Evolutionary conservation across 2,888 invertebrate genomes (phyloP).

Genomic region (Ischnus inquisitorius): DNA sequence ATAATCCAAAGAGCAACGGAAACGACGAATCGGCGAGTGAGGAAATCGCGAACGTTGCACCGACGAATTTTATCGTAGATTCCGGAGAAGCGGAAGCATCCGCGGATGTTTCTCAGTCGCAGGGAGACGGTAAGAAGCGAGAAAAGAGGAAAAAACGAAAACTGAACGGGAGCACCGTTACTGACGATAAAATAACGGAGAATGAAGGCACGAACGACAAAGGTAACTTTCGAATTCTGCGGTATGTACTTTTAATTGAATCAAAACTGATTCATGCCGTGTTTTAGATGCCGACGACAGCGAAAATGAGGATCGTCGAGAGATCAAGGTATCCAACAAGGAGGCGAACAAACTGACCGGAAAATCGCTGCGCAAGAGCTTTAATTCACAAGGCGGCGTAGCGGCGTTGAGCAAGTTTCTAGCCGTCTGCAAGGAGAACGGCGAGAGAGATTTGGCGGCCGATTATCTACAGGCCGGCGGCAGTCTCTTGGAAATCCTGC

Average conservation of each 20-base stretch:
- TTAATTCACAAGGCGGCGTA: slow-evolving; percentile 74
- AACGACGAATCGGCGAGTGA: not conserved
- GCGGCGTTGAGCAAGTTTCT: slow-evolving; percentile 88
- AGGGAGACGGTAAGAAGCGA: not conserved
- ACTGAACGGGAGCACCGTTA: not conserved
- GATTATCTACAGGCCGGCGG: slow-evolving; percentile 91
- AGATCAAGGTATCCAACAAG: slow-evolving; percentile 35
- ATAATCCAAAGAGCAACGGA: slow-evolving; percentile 37
- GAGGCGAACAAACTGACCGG: slow-evolving; percentile 70
- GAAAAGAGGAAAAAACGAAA: slow-evolving; percentile 9
- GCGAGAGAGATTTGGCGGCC: slow-evolving; percentile 86
- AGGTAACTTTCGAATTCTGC: not conserved
- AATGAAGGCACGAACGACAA: not conserved
- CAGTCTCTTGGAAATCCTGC: slow-evolving; percentile 90
- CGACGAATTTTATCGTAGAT: not conserved
- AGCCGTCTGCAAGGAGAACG: slow-evolving; percentile 86
- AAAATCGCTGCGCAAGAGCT: slow-evolving; percentile 75
- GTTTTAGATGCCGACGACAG: slow-evolving; percentile 25
- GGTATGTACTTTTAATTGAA: not conserved
- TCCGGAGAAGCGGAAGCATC: not conserved
- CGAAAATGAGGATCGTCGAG: slow-evolving; percentile 22
- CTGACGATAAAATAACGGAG: not conserved
- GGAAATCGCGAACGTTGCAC: slow-evolving; percentile 24
- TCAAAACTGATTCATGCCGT: not conserved
- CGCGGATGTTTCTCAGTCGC: not conserved